Conservation (phyloP, 2,888 invertebrate genomes). For the Ryuthela nishihirai region DNA sequence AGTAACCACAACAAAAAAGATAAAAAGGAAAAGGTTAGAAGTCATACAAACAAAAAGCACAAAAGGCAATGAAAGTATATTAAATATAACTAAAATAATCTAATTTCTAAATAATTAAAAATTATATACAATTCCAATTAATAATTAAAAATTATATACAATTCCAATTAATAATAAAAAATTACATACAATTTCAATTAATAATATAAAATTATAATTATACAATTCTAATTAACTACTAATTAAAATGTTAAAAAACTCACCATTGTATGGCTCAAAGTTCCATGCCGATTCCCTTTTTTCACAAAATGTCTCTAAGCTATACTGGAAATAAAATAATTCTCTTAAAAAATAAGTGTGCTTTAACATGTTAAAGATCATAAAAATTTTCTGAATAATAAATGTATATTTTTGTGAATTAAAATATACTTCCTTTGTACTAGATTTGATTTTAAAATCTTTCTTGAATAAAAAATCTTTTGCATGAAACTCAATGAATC, state of each 20-base stretch:
- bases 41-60: too few species aligned
- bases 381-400: not conserved
- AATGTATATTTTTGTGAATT: not conserved
- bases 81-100: too few species aligned
- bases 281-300: constrained; percentile 27
- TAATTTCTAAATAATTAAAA: too few species aligned
- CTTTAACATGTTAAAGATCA: not conserved
- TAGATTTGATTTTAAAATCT: not conserved
- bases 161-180: not conserved
- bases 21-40: too few species aligned
- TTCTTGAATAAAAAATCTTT: too few species aligned
- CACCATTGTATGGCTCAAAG: constrained; percentile 28
- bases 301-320: constrained; percentile 30
- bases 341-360: not conserved
- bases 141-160: too few species aligned
- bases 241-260: not conserved
- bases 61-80: too few species aligned
- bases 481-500: too few species aligned
- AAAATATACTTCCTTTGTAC: not conserved
- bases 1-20: too few species aligned
- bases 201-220: not conserved
- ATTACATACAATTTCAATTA: not conserved
- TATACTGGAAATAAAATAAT: constrained; percentile 23
- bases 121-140: too few species aligned
- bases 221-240: not conserved